Percentiles rank a stretch among this genome's conserved stretches.
Evolutionary conservation across 2,888 invertebrate genomes (phyloP).

Genomic region (Epicampocera succincta): DNA sequence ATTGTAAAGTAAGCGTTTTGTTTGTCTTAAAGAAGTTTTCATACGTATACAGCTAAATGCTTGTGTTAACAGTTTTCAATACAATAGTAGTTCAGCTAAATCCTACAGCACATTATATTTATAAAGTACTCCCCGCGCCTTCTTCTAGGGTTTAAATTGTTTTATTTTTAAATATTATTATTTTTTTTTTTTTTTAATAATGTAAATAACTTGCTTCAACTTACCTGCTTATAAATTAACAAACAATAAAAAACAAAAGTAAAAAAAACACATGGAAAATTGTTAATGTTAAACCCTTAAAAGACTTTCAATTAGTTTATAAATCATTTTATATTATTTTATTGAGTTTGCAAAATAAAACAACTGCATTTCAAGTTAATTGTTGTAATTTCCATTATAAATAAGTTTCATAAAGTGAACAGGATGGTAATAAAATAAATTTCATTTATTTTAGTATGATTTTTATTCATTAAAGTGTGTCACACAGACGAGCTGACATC

Average conservation of each 20-base stretch:
- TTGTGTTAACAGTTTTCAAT: background rate
- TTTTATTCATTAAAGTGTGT: background rate
- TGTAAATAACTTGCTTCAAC: constrained; percentile 23
- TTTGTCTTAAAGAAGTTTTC: constrained; percentile 21
- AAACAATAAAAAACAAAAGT: background rate
- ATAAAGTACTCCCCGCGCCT: constrained; percentile 66
- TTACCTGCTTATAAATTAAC: constrained; percentile 31
- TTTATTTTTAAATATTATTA: background rate
- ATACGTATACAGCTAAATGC: constrained; percentile 21
- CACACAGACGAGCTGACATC: background rate
- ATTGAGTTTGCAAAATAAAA: background rate
- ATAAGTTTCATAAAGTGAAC: background rate
- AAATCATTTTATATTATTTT: background rate
- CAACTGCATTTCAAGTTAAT: background rate
- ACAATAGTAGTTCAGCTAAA: constrained; percentile 35
- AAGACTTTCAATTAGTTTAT: constrained; percentile 58
- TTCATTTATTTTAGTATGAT: background rate
- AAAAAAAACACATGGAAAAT: too few relatives aligned
- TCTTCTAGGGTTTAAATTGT: constrained; percentile 31
- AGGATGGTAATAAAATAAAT: background rate
- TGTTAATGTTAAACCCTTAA: constrained; percentile 6
- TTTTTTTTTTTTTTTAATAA: background rate
- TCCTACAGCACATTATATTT: constrained; percentile 43
- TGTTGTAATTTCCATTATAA: background rate
- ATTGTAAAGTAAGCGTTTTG: background rate